Base-by-base conservation (phyloP, 2,888 invertebrate genomes). In the Meteorus colon region DNA sequence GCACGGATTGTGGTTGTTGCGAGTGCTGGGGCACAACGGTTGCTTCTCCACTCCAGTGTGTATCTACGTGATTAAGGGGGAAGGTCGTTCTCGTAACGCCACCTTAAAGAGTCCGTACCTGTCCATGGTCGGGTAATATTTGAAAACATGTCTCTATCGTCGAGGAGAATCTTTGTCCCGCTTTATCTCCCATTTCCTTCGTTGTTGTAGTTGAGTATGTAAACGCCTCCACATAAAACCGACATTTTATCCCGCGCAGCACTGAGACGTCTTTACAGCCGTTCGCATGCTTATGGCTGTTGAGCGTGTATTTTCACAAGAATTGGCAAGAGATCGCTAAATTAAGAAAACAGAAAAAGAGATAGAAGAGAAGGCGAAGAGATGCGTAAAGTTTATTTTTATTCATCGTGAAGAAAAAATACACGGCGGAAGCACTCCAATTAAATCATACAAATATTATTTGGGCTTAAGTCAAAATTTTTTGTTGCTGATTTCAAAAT, bases 61-160 rank as follows among this genome's bases (percentile, higher is more conserved):
- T 19, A 59, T 66, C 41, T 66, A 76, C 65, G 78, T 79, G 80
- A 82, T 80, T 81, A 78, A 80, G 79, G 78, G 78, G 73, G 77
- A 68, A 77, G 60, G 51, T 76, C 79, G 81, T 80, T 83, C 81
- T 84, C 85, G 86, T 87, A 87, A 87, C 84, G 82, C 81, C 83
- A 76, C 85, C 83, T 86, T 87, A 87, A 75, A 87, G 85, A 86
- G 86, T 84, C 84, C 86, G 86, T 88, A 88, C 85, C 87, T 88
- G 88, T 89, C 88, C 86, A 84, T 83, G 84, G 82, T 79, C 83
- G 84, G 86, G 86, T 88, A 87, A 88, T 87, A 85, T 88, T 85
- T 86, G 87, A 88, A 88, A 89, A 86, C 89, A 89, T 86, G 88
- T 88, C 89, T 89, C 88, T 89, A 89, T 89, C 89, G 85, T 83